Conservation (phyloP, 2,113 vertebrate genomes). For the Cromileptes altivelis region DNA sequence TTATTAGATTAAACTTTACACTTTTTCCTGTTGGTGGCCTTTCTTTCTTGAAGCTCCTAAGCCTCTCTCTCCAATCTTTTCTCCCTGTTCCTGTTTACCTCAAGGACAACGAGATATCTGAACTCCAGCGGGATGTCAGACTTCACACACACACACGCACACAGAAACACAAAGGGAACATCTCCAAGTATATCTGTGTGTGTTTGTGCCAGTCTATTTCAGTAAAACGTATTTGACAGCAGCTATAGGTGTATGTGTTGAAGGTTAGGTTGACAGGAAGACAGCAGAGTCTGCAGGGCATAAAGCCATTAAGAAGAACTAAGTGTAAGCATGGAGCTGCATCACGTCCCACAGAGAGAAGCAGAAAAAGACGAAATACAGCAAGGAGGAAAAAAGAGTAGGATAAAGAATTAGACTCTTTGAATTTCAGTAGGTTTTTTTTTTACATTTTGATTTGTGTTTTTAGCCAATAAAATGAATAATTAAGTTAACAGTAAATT, state of each 20-base stretch:
- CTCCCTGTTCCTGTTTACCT: slow-evolving; percentile 52
- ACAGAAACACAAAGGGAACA: neutral
- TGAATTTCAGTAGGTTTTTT: neutral
- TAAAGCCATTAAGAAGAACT: slow-evolving; percentile 36
- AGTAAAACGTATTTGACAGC: slow-evolving; percentile 10
- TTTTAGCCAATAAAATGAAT: slow-evolving; percentile 3
- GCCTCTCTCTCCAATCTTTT: slow-evolving; percentile 1
- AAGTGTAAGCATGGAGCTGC: slow-evolving; percentile 11
- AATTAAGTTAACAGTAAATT: neutral
- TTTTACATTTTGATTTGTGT: neutral
- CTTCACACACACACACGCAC: slow-evolving; percentile 5
- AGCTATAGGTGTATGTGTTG: slow-evolving; percentile 14
- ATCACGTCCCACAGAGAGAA: neutral
- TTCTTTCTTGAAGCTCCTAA: slow-evolving; percentile 1
- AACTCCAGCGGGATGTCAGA: slow-evolving; percentile 2
- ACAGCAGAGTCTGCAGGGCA: slow-evolving; percentile 35
- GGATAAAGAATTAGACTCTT: neutral
- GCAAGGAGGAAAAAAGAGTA: neutral
- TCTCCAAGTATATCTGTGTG: neutral
- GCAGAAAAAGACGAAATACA: neutral
- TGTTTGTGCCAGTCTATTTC: slow-evolving; percentile 17
- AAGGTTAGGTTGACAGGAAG: slow-evolving; percentile 18
- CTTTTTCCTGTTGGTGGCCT: neutral
- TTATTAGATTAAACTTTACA: slow-evolving; percentile 24
- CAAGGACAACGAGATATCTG: slow-evolving; percentile 20